These are phyloP conservation scores for Otocyon megalotis DNA, from an alignment of 2,113 vertebrate species.

Conservation along the genomic window DNA sequence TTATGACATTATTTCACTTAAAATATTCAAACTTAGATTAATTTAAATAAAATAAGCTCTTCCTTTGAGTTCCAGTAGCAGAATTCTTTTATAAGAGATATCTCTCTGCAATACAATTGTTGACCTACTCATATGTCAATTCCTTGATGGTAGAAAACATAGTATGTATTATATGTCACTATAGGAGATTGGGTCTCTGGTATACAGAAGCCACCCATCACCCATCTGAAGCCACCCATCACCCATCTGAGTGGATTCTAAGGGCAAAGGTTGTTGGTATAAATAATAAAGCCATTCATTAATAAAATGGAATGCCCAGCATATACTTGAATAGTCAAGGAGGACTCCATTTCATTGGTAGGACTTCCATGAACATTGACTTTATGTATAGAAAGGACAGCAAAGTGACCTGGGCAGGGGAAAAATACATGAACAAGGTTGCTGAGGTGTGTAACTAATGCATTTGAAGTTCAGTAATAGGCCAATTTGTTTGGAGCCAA, in stretches of 20 bases:
- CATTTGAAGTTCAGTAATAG: constrained; percentile 8
- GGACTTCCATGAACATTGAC: not conserved
- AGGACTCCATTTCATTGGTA: not conserved
- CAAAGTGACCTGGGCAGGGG: not conserved
- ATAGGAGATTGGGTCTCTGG: not conserved
- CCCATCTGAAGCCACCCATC: not conserved
- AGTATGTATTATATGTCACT: not conserved
- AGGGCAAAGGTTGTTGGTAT: not conserved
- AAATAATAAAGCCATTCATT: constrained; percentile 18
- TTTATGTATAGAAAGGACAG: not conserved
- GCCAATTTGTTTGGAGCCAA: not conserved
- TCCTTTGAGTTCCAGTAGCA: constrained; percentile 7
- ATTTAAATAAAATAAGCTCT: not conserved
- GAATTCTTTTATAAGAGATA: not conserved
- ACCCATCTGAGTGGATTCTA: constrained; percentile 12
- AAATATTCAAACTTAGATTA: not conserved
- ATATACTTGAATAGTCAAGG: not conserved
- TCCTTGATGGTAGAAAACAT: not conserved
- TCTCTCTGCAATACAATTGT: not conserved
- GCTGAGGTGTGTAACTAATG: not conserved
- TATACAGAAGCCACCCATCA: not conserved
- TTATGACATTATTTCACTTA: not conserved
- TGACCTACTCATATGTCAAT: constrained; percentile 2
- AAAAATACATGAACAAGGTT: not conserved
- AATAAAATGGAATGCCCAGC: not conserved